phyloP scores from a whole-genome alignment of 2,888 invertebrate species.

The Lasioglossum malachurum region DNA sequence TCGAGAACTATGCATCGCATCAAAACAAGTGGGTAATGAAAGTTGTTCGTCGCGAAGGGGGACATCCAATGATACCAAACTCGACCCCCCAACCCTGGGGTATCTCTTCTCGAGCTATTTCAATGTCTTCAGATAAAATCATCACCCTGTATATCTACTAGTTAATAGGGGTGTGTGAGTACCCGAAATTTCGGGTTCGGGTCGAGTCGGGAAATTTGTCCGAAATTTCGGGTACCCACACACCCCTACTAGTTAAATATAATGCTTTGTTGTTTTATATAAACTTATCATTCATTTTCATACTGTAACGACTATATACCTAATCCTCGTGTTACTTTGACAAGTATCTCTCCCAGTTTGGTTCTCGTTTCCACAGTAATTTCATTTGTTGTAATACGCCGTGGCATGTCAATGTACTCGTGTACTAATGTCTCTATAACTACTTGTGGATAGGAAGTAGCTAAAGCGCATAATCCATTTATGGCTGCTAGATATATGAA shows the following conservation, averaged over 20 bases:
- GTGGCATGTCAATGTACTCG: slow-evolving; percentile 87
- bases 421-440: slow-evolving; percentile 89
- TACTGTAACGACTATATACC: slow-evolving; percentile 85
- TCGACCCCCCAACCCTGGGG: too few species aligned
- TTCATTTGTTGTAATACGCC: slow-evolving; percentile 81
- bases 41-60: too few species aligned
- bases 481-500: slow-evolving; percentile 93
- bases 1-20: too few species aligned
- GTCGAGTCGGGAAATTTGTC: too few species aligned
- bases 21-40: too few species aligned
- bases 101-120: too few species aligned
- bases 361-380: slow-evolving; percentile 88
- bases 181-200: too few species aligned
- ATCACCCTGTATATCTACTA: too few species aligned
- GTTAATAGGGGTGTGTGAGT: too few species aligned
- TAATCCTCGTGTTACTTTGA: slow-evolving; percentile 89
- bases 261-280: background rate
- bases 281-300: background rate
- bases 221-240: too few species aligned
- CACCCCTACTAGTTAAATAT: background rate
- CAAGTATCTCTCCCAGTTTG: slow-evolving; percentile 93
- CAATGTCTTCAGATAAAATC: too few species aligned
- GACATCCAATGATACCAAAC: too few species aligned
- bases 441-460: slow-evolving; percentile 88
- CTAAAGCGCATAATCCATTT: slow-evolving; percentile 90